A percentile compares a stretch with the other conserved stretches of the same genome.
phyloP scores from a whole-genome alignment of 1,140 invertebrate species.

The Drosophila grimshawi region DNA sequence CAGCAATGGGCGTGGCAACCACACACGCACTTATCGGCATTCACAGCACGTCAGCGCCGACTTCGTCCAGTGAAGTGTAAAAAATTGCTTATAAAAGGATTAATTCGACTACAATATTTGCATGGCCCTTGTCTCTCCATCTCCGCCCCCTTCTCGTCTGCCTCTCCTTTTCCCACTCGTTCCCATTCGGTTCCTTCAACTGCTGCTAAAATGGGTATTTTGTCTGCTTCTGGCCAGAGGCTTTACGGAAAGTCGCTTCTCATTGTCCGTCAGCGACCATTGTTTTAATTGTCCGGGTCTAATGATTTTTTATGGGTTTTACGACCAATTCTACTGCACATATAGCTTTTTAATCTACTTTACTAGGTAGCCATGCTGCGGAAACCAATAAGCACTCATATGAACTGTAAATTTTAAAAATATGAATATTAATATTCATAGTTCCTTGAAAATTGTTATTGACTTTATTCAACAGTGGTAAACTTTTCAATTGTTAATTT shows the following conservation, averaged over 20 bases:
- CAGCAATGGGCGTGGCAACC: slow-evolving; percentile 57
- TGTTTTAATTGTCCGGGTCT: slow-evolving; percentile 43
- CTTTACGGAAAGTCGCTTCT: slow-evolving; percentile 26
- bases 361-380: background rate
- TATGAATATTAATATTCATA: background rate
- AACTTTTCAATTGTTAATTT: too few relatives aligned
- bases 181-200: background rate
- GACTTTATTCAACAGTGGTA: background rate
- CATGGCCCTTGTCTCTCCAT: background rate
- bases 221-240: slow-evolving; percentile 6
- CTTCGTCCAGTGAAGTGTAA: slow-evolving; percentile 64
- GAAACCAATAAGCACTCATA: slow-evolving; percentile 7
- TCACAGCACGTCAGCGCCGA: slow-evolving; percentile 61
- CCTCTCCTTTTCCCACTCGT: background rate
- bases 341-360: slow-evolving; percentile 41
- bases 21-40: slow-evolving; percentile 76
- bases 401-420: slow-evolving; percentile 1
- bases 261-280: slow-evolving; percentile 57
- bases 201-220: background rate
- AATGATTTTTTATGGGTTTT: slow-evolving; percentile 51
- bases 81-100: slow-evolving; percentile 81
- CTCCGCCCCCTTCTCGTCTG: background rate
- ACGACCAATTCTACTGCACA: slow-evolving; percentile 9
- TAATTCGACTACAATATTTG: slow-evolving; percentile 77
- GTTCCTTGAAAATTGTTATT: background rate